A percentile compares a stretch with the other conserved stretches of the same genome.
Conservation (phyloP, 1,140 invertebrate genomes). For the Drosophila baimaii region DNA sequence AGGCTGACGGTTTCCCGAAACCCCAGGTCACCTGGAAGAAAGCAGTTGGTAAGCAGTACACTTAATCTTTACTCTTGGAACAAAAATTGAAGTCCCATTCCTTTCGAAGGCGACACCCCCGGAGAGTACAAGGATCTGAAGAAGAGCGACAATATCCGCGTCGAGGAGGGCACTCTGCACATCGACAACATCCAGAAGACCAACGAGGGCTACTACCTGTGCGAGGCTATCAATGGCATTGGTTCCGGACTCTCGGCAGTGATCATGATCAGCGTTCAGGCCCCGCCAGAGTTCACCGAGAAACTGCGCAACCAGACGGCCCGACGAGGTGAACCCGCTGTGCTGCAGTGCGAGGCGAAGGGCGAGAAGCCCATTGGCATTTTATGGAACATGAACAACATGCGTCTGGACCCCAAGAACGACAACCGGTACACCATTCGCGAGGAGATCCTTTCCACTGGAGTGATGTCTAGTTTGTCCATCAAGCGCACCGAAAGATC, state of each 20-base stretch:
- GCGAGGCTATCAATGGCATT: slow-evolving; percentile 97
- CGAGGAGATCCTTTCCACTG: slow-evolving; percentile 94
- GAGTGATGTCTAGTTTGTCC: slow-evolving; percentile 94
- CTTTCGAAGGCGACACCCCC: slow-evolving; percentile 90
- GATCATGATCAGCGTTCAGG: slow-evolving; percentile 96
- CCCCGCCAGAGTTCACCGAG: slow-evolving; percentile 96
- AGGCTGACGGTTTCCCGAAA: slow-evolving; percentile 97
- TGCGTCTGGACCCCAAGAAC: slow-evolving; percentile 93
- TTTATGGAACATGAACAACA: slow-evolving; percentile 97
- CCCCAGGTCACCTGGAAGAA: slow-evolving; percentile 97
- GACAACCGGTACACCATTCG: slow-evolving; percentile 95
- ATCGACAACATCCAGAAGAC: slow-evolving; percentile 96
- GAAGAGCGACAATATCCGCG: slow-evolving; percentile 94
- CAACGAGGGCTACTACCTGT: slow-evolving; percentile 97
- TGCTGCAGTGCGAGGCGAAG: slow-evolving; percentile 97
- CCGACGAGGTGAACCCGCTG: slow-evolving; percentile 94
- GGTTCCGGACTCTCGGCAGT: slow-evolving; percentile 96
- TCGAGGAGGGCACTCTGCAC: slow-evolving; percentile 94
- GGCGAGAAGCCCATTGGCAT: slow-evolving; percentile 98
- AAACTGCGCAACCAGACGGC: slow-evolving; percentile 96
- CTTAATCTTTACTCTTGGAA: rapidly evolving
- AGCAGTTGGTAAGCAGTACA: slow-evolving; percentile 90
- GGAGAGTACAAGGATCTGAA: slow-evolving; percentile 96
- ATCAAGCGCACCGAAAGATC: slow-evolving; percentile 94
- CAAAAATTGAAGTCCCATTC: background rate